Base-by-base conservation (phyloP, 2,113 vertebrate species). In the Sapayoa aenigma region DNA sequence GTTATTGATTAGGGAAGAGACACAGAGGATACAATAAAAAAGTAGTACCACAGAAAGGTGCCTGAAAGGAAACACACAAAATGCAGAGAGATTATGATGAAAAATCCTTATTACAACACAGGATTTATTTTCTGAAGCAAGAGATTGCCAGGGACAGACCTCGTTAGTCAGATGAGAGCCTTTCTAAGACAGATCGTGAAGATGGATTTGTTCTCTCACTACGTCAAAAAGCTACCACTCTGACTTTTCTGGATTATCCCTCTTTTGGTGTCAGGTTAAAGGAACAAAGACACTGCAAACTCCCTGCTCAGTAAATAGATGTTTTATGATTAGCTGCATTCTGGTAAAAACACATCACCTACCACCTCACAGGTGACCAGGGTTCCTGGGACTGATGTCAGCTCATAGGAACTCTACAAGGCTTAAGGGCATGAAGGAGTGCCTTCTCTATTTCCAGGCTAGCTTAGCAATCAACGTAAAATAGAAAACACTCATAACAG, bases 51-150 rank as follows among this genome's bases (percentile, higher is more conserved):
- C 4, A 62, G 72, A 93, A 86, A 58, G 66, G 30, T 81, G 6
- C n/a, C 39, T 62, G 56, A 75, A 84, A 91, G n/a, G 49, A 90
- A 84, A 75, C 37, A 58, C 19, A 73, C 28, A 74, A 80, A 87
- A 76, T 59, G 8, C 50, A 72, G 73, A 53, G 33, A 94, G 42
- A 84, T 84, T 86, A 65, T 58, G 49, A 78, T 78, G 66, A 84
- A 93, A 96, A 91, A 58, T 86, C 66, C 76, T 58, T 84, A 49
- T 76, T 91, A 75, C 56, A 73, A 62, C 28, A 31, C 9, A 71
- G 66, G 56, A 87, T 95, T 92, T 95, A 59, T 90, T 95, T 88
- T 89, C 68, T 76, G 60, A 95, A 93, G 66, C 25, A 41, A 66
- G 50, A 89, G 46, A 69, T 72, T 84, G 49, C 44, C 35, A 50